Evolutionary conservation across 2,888 invertebrate genomes (phyloP), one percentile per base, ranked within the genome.

Genomic region (Coleophora deauratella): DNA sequence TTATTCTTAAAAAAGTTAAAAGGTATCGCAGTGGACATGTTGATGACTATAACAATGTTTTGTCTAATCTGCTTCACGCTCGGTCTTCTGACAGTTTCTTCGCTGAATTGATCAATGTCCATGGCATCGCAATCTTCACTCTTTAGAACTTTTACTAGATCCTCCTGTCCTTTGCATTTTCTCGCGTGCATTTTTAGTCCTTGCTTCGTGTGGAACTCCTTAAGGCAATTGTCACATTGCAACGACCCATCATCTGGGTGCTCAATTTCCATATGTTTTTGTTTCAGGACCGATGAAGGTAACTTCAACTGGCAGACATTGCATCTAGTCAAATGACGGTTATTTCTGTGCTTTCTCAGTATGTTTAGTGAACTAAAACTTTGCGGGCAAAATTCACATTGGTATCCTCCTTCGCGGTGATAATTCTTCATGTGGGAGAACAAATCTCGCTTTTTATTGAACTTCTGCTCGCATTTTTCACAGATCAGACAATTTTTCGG

Each of bases 1-100:
- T 79, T 84, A 45, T 84, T 85, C 44, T 82, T 81, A 51, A 74
- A 81, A 44, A 84, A 84, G 47, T 79, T 84, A 44, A 85, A 85
- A 3, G 85, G 85, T 55, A 85, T 68, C 0, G 84, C 84, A 0
- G 85, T 85, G 0, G 85, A 85, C 82, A 84, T 84, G 32, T 80
- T 84, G 1, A 85, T 71, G 0, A 85, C 73, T 9, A 59, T 75
- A 0, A 80, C 73, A 10, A 85, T 78, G 39, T 85, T 85, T 41
- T 81, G 73, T 1, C 82, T 51, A 0, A 85, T 73, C 46, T 78
- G 80, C 47, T 84, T 82, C 0, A 85, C 82, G 46, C 78, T 80
- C 0, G 80, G 80, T 40, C 70, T 55, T 54, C 73, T 76, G 0
- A 58, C 43, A 0, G 54, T 52, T 7, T 72, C 67, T n/a, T 74